Evolutionary conservation across 2,888 invertebrate genomes (phyloP).

Genomic region (Xanthorhoe spadicearia): DNA sequence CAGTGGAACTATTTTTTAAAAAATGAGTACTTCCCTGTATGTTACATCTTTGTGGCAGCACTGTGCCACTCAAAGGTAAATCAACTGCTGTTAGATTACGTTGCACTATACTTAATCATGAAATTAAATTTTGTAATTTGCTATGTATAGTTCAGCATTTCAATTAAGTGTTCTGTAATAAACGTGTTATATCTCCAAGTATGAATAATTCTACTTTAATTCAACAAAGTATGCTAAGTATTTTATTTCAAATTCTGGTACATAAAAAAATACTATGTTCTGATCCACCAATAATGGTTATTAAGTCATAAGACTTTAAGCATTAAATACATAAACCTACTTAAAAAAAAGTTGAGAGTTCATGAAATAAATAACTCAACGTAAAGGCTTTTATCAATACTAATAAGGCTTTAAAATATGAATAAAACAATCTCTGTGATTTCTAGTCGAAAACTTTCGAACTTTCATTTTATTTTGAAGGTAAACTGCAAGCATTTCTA

Average conservation of each 20-base stretch:
- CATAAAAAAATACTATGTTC: too few species aligned
- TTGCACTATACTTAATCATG: background rate
- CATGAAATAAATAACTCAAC: background rate
- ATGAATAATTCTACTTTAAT: background rate
- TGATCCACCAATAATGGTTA: background rate
- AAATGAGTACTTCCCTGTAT: too few species aligned
- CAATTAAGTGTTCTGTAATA: background rate
- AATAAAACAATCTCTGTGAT: slow-evolving; percentile 69
- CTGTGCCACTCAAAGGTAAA: background rate
- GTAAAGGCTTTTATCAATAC: slow-evolving; percentile 1
- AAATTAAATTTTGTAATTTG: background rate
- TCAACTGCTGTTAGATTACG: background rate
- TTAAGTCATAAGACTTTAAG: too few species aligned
- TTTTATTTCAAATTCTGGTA: too few species aligned
- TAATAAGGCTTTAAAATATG: slow-evolving; percentile 17
- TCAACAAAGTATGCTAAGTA: too few species aligned
- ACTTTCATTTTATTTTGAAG: slow-evolving; percentile 61
- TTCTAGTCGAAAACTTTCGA: slow-evolving; percentile 72
- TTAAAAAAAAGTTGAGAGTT: background rate
- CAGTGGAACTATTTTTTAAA: too few species aligned
- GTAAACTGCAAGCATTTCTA: slow-evolving; percentile 72
- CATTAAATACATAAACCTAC: background rate
- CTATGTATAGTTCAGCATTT: background rate
- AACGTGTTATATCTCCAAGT: background rate
- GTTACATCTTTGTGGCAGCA: background rate